These are phyloP conservation scores for Odobenus rosmarus DNA, from an alignment of 2,113 vertebrate genomes.

Conservation along the genomic window DNA sequence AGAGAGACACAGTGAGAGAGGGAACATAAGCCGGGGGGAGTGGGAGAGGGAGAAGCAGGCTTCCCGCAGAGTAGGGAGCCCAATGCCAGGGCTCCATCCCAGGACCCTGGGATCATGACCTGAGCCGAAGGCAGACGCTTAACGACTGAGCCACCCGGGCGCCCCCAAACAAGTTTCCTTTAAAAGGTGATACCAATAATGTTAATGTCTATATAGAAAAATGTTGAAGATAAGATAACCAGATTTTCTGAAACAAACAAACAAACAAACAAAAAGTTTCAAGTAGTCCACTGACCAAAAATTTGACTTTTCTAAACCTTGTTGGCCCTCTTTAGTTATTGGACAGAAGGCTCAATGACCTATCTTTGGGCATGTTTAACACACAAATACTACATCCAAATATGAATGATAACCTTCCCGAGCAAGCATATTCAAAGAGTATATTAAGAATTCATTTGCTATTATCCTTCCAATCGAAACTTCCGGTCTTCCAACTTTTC, in stretches of 20 bases:
- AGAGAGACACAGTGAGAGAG: no score
- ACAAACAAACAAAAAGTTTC: background rate
- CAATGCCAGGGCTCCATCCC: no score
- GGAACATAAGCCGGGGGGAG: no score
- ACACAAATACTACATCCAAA: background rate
- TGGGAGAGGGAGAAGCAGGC: no score
- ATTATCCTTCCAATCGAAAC: background rate
- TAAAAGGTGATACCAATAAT: background rate
- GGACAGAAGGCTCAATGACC: background rate
- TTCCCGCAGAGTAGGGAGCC: no score
- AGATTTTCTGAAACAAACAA: conserved; percentile 2
- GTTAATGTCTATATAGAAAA: background rate
- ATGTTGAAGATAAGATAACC: background rate
- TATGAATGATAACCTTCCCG: background rate
- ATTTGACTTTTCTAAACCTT: background rate
- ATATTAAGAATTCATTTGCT: background rate
- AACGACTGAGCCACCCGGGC: no score
- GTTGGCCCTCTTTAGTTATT: background rate
- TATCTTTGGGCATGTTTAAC: background rate
- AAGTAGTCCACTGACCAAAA: background rate
- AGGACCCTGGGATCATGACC: no score
- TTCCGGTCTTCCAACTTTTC: background rate
- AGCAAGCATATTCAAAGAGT: background rate
- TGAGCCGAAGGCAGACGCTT: no score
- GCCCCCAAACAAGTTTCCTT: background rate